Conservation (phyloP, 1,140 invertebrate species). For the Dendroctonus valens region DNA sequence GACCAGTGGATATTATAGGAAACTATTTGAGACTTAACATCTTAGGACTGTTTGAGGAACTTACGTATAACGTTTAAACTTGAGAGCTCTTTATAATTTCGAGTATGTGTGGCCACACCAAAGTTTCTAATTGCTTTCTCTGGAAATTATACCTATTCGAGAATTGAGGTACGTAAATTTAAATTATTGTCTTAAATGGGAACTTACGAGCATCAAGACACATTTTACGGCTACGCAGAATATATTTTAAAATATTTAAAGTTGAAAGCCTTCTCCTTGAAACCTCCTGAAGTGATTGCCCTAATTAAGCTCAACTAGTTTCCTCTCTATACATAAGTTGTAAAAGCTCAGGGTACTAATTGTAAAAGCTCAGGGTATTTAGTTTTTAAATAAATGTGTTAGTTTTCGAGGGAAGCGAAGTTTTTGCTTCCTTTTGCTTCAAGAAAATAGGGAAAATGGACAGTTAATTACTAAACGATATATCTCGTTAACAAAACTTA, state of each 20-base stretch:
- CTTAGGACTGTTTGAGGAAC: conserved; percentile 44
- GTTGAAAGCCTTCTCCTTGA: no score
- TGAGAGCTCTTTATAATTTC: conserved; percentile 36
- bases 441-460: no score
- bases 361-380: no score
- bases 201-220: background rate
- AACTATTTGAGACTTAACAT: conserved; percentile 46
- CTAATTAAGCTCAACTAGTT: no score
- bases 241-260: background rate
- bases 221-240: background rate
- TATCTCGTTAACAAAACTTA: no score
- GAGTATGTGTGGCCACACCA: conserved; percentile 20
- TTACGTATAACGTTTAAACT: conserved; percentile 44
- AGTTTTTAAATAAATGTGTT: no score
- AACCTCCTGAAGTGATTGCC: no score
- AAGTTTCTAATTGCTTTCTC: conserved; percentile 34
- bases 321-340: no score
- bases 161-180: conserved; percentile 29
- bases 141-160: conserved; percentile 32
- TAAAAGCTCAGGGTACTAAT: no score
- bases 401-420: no score
- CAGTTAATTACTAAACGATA: no score
- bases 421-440: no score
- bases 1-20: conserved; percentile 47
- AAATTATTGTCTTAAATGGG: conserved; percentile 17